A percentile compares a stretch with the other conserved stretches of the same genome.
phyloP scores from a whole-genome alignment of 2,888 invertebrate genomes.

The Lymantria monacha region DNA sequence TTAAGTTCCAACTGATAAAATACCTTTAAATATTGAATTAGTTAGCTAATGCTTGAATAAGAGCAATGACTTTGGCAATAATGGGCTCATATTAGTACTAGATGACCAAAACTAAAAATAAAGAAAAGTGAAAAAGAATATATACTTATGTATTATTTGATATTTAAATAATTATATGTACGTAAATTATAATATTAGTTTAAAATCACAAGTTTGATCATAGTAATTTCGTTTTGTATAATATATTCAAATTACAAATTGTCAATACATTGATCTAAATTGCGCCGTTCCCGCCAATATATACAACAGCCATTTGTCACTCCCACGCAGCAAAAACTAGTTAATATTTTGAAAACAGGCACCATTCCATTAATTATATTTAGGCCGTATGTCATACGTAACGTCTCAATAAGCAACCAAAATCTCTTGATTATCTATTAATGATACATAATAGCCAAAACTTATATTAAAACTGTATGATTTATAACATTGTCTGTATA shows the following conservation, averaged over 20 bases:
- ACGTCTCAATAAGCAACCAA: constrained; percentile 45
- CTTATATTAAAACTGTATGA: constrained; percentile 48
- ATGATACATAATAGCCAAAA: constrained; percentile 48
- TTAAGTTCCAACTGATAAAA: no score
- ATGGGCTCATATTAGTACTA: no score
- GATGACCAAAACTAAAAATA: no score
- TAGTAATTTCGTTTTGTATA: neutral
- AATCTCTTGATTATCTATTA: constrained; percentile 45
- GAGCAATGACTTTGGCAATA: no score
- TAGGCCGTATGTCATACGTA: constrained; percentile 39
- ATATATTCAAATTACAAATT: neutral
- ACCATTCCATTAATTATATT: constrained; percentile 45
- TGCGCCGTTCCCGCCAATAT: constrained; percentile 8
- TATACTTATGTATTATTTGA: no score
- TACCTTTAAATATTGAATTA: no score
- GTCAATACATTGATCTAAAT: constrained; percentile 6
- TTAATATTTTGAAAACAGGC: constrained; percentile 43
- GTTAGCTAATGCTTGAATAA: no score
- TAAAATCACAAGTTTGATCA: no score
- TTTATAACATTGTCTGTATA: constrained; percentile 42
- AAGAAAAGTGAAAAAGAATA: no score
- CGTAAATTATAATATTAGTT: no score
- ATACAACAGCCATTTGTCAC: constrained; percentile 30
- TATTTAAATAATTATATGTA: no score
- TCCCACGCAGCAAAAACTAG: constrained; percentile 51